A percentile compares a stretch with the other conserved stretches of the same genome.
These are phyloP conservation scores for Paguma larvata DNA, from an alignment of 2,797 vertebrate species.

Conservation along the genomic window DNA sequence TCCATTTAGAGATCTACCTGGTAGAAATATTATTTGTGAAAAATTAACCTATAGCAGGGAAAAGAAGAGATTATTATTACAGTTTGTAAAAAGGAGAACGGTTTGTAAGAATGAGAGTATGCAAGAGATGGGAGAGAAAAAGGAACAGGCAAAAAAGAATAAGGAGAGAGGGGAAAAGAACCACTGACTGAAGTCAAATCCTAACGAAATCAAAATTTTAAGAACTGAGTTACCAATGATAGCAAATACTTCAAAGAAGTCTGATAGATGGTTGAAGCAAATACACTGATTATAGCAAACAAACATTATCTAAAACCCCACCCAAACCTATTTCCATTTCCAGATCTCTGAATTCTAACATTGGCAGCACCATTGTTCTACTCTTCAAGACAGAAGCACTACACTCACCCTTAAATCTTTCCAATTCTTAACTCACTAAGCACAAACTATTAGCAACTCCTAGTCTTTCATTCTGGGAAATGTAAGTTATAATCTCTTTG, in stretches of 20 bases:
- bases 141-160: not conserved
- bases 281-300: not conserved
- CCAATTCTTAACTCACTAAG: not conserved
- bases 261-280: not conserved
- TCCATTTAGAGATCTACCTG: not conserved
- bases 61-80: not conserved
- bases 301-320: not conserved
- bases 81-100: constrained; percentile 37
- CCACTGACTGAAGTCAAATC: not conserved
- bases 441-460: not conserved
- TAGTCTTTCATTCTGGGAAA: not conserved
- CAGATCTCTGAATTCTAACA: not conserved
- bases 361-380: not conserved
- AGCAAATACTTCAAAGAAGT: constrained; percentile 13
- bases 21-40: not conserved
- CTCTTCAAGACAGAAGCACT: not conserved
- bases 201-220: not conserved
- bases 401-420: not conserved
- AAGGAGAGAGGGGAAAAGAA: not conserved
- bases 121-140: not conserved
- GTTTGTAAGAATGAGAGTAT: not conserved
- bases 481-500: not conserved
- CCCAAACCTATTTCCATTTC: not conserved
- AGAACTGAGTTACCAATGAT: not conserved
- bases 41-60: not conserved